Evolutionary conservation across 2,113 vertebrate genomes (phyloP).

Genomic region (Psittacus erithacus): DNA sequence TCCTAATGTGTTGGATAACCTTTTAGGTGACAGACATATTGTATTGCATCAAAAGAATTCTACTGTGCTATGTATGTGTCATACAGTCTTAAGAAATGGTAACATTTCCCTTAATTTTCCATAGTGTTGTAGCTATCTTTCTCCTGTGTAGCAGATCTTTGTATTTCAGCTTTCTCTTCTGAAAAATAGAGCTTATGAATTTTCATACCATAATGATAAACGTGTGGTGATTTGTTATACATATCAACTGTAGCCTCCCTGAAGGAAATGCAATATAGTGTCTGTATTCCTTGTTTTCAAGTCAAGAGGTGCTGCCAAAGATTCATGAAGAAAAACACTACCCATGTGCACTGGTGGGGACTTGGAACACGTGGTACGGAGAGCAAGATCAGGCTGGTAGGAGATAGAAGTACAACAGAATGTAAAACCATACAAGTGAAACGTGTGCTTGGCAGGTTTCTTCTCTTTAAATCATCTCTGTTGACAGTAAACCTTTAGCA

Average conservation of each 20-base stretch:
- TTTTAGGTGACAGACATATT: not conserved
- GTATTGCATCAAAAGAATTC: not conserved
- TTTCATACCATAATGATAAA: slow-evolving; percentile 49
- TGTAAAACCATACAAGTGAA: slow-evolving; percentile 46
- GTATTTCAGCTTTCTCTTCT: slow-evolving; percentile 31
- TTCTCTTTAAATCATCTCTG: slow-evolving; percentile 55
- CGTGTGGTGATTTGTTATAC: slow-evolving; percentile 55
- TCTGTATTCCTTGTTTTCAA: slow-evolving; percentile 78
- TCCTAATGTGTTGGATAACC: not conserved
- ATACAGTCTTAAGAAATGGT: not conserved
- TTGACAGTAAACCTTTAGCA: slow-evolving; percentile 1
- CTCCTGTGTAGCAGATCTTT: not conserved
- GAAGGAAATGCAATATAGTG: slow-evolving; percentile 56
- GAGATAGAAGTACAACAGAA: slow-evolving; percentile 69
- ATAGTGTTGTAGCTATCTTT: not conserved
- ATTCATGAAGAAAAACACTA: slow-evolving; percentile 90
- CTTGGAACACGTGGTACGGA: slow-evolving; percentile 99
- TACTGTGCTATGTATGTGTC: not conserved
- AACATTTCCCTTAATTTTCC: not conserved
- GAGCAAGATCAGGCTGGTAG: slow-evolving; percentile 99
- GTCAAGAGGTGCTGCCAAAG: slow-evolving; percentile 90
- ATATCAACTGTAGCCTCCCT: slow-evolving; percentile 48
- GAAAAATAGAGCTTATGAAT: slow-evolving; percentile 37
- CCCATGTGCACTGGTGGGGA: slow-evolving; percentile 95
- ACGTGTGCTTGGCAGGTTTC: slow-evolving; percentile 58